A percentile compares a stretch with the other conserved stretches of the same genome.
Evolutionary conservation across 1,140 invertebrate species (phyloP).

Genomic region (Diorhabda sublineata): DNA sequence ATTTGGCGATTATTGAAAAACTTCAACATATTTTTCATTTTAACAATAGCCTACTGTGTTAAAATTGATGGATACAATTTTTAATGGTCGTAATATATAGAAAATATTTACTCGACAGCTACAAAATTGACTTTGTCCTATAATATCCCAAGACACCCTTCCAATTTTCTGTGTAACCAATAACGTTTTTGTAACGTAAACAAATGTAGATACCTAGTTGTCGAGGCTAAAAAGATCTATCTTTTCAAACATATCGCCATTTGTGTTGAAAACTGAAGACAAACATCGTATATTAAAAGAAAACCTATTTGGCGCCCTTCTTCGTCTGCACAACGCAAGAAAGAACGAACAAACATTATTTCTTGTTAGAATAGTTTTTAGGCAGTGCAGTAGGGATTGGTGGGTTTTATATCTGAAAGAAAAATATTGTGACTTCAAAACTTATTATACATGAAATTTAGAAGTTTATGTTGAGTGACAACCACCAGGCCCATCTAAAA

Average conservation of each 20-base stretch:
- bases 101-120: background rate
- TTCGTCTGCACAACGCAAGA: background rate
- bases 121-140: constrained; percentile 2
- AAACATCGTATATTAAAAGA: background rate
- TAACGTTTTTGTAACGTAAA: background rate
- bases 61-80: too few relatives aligned
- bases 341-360: constrained; percentile 3
- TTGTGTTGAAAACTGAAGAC: background rate
- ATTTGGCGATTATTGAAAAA: too few relatives aligned
- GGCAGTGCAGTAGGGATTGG: too few relatives aligned
- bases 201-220: background rate
- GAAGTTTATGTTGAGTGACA: too few relatives aligned
- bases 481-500: too few relatives aligned
- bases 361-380: background rate
- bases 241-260: constrained; percentile 2
- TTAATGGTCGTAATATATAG: too few relatives aligned
- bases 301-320: background rate
- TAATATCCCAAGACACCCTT: background rate
- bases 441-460: too few relatives aligned
- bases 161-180: constrained; percentile 2
- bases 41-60: too few relatives aligned
- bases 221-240: background rate
- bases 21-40: too few relatives aligned
- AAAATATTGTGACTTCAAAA: too few relatives aligned
- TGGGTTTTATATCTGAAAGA: too few relatives aligned